Evolutionary conservation across 2,113 vertebrate genomes (phyloP).

Genomic region (Antechinus flavipes): DNA sequence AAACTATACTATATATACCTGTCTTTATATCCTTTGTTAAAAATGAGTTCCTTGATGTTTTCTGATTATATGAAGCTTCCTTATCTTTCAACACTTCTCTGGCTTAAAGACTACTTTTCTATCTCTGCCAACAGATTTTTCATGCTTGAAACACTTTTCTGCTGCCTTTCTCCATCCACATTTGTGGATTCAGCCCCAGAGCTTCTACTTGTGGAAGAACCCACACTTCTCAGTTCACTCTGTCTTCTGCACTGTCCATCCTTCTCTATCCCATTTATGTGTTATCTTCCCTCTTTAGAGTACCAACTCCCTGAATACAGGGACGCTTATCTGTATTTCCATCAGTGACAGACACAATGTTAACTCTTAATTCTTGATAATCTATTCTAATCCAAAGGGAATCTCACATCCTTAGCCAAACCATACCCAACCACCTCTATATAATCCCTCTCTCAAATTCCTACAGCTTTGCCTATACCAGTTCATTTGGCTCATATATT

Average conservation of each 20-base stretch:
- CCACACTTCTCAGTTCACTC: neutral
- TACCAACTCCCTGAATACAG: neutral
- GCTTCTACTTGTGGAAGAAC: neutral
- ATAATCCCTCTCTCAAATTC: neutral
- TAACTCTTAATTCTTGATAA: neutral
- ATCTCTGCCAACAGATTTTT: neutral
- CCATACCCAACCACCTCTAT: neutral
- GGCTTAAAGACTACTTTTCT: neutral
- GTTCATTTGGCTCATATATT: slow-evolving; percentile 8
- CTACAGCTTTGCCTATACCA: neutral
- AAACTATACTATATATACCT: neutral
- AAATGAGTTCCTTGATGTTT: neutral
- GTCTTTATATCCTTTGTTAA: neutral
- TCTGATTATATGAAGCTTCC: neutral
- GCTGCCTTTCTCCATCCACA: neutral
- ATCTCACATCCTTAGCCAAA: neutral
- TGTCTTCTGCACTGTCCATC: neutral
- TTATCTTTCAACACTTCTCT: neutral
- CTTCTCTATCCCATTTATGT: neutral
- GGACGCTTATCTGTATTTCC: neutral
- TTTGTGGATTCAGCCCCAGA: neutral
- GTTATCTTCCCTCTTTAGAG: neutral
- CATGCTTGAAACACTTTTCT: neutral
- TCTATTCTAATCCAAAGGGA: neutral
- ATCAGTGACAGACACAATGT: neutral